These are phyloP conservation scores for Sympetrum striolatum DNA, from an alignment of 2,888 invertebrate species.

Conservation along the genomic window DNA sequence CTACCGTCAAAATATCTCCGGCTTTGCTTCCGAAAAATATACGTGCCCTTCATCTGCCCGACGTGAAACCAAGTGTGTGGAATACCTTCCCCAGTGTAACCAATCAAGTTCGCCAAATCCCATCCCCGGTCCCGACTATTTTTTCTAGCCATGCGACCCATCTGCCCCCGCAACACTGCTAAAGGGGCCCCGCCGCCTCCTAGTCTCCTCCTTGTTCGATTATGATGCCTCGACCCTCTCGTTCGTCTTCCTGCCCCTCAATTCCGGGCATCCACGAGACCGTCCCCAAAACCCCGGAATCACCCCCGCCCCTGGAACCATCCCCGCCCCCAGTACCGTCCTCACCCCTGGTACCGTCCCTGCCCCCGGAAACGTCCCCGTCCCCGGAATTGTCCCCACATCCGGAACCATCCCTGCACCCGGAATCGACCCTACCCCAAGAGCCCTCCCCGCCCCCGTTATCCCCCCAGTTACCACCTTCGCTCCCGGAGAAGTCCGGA, in stretches of 20 bases:
- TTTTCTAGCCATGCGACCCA: neutral
- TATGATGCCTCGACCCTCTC: conserved; percentile 21
- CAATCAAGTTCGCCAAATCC: neutral
- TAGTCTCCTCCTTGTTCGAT: neutral
- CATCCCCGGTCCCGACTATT: neutral
- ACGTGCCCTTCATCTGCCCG: neutral
- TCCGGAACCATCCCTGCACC: neutral
- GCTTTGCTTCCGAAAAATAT: neutral
- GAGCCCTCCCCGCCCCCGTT: neutral
- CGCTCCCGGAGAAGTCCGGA: neutral
- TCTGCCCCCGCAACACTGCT: neutral
- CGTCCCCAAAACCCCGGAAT: neutral
- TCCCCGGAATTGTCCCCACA: neutral
- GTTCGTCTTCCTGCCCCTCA: conserved; percentile 26
- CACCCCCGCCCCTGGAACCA: neutral
- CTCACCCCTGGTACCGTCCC: neutral
- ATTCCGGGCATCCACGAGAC: neutral
- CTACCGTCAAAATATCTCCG: neutral
- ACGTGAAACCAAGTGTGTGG: neutral
- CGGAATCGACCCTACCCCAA: neutral
- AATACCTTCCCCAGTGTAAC: neutral
- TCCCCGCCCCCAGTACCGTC: neutral
- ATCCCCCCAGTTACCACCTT: neutral
- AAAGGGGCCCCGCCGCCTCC: neutral
- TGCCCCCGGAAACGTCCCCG: neutral